These are phyloP conservation scores for Amia ocellicauda DNA, from an alignment of 2,113 vertebrate genomes.

Conservation along the genomic window DNA sequence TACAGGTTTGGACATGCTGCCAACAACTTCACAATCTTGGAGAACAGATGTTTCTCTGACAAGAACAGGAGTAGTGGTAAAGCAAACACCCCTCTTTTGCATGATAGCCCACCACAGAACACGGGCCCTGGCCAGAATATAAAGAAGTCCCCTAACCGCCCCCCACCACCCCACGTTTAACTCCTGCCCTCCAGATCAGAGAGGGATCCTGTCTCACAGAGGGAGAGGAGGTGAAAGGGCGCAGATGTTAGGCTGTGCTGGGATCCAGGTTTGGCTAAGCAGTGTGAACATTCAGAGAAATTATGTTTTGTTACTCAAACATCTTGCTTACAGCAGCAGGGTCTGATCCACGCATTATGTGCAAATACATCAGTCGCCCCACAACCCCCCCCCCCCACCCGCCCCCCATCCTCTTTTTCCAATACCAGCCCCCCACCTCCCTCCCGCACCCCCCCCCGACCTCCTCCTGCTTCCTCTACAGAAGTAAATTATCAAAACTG, in stretches of 20 bases:
- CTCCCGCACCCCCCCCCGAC: slow-evolving; percentile 33
- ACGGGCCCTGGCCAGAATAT: not conserved
- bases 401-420: slow-evolving; percentile 1
- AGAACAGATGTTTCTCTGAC: slow-evolving; percentile 20
- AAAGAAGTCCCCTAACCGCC: slow-evolving; percentile 2
- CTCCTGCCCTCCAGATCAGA: slow-evolving; percentile 34
- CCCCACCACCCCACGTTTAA: slow-evolving; percentile 18
- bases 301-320: slow-evolving; percentile 70
- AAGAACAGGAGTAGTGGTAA: slow-evolving; percentile 10
- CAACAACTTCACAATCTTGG: slow-evolving; percentile 21
- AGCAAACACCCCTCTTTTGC: slow-evolving; percentile 23
- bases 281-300: slow-evolving; percentile 65
- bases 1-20: slow-evolving; percentile 14
- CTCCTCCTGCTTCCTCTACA: slow-evolving; percentile 68
- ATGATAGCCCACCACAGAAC: not conserved
- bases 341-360: slow-evolving; percentile 78
- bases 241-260: slow-evolving; percentile 55
- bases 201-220: slow-evolving; percentile 29
- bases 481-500: slow-evolving; percentile 93
- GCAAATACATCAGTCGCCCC: slow-evolving; percentile 68
- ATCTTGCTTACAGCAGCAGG: slow-evolving; percentile 81
- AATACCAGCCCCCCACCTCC: slow-evolving; percentile 8
- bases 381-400: slow-evolving; percentile 47
- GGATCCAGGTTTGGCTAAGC: slow-evolving; percentile 60
- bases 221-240: slow-evolving; percentile 51